Evolutionary conservation across 23 tunicate genomes (phyloP), one percentile per base, ranked within the genome.

Genomic region (Styela plicata): DNA sequence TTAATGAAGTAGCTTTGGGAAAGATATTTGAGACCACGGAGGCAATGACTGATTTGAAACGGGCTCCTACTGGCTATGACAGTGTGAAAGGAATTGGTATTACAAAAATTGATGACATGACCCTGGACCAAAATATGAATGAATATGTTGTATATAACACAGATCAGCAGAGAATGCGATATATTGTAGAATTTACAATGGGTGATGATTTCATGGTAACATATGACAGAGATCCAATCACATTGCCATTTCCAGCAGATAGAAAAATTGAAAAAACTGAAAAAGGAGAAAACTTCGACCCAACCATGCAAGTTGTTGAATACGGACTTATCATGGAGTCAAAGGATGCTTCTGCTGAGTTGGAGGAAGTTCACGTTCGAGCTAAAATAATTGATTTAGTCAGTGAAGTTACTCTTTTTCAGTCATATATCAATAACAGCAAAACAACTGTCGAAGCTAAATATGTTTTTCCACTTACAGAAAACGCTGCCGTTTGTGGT

Each of bases 401-500:
- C 7, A 82, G 90, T 22, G 85, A 91, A 85, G 97, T 91, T 7
- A 37, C 33, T 13, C 63, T 52, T 19, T 71, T 91, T 57, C 97
- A 91, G 78, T 78, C 80, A 1, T 91, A 91, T 33, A 67, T 33
- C 80, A 91, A 91, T 69, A 53, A 70, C 26, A 76, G 84, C 26
- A 33, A 73, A 20, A 25, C 62, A 66, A 27, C 86, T 0, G 34
- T 91, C 33, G 97, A 91, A 83, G 97, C 89, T 3, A 91, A 91
- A 73, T 91, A 91, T 73, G 97, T 91, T 67, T 91, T 91, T 82
- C 97, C 97, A 5, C 74, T 91, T 17, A 74, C 64, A 44, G 90
- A 83, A 20, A 52, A 82, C 63, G 87, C 87, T 34, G 97, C 90
- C 74, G 90, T 91, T 63, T 91, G 97, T 83, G 97, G 97, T 10